Evolutionary conservation across 2,797 vertebrate species (phyloP).

Genomic region (Sibirionetta formosa): DNA sequence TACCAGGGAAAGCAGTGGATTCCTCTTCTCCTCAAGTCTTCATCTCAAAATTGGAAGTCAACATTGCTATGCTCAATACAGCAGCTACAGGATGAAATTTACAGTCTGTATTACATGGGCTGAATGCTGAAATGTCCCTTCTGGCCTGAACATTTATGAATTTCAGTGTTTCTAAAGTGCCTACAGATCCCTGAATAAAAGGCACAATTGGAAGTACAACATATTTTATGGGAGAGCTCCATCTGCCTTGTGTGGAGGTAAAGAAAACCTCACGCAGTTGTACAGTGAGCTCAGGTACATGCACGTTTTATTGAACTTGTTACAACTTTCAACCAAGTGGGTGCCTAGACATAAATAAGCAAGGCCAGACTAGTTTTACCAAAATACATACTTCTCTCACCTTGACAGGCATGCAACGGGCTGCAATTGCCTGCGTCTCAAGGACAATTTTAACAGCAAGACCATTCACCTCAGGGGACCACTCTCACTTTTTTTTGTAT

Average conservation of each 20-base stretch:
- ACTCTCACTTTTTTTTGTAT: conserved; percentile 60
- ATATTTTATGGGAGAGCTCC: background rate
- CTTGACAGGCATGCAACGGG: background rate
- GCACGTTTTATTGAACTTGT: background rate
- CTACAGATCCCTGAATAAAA: conserved; percentile 9
- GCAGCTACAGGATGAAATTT: background rate
- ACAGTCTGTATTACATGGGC: background rate
- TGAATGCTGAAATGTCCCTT: background rate
- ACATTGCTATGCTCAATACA: accelerated
- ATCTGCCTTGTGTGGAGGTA: accelerated
- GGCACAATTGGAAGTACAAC: background rate
- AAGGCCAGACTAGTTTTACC: conserved; percentile 2
- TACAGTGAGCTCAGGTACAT: background rate
- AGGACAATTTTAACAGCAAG: conserved; percentile 75
- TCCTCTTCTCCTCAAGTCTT: background rate
- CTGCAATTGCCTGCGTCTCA: conserved; percentile 16
- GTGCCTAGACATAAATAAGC: conserved; percentile 5
- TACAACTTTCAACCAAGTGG: background rate
- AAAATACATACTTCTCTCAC: conserved; percentile 32
- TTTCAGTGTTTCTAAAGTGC: background rate
- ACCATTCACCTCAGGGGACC: conserved; percentile 63
- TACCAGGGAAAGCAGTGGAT: background rate
- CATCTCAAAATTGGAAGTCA: background rate
- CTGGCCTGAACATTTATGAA: background rate
- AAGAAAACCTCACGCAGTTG: background rate